Evolutionary conservation across 1,140 invertebrate species (phyloP), one percentile per base, ranked within the genome.

Genomic region (Limonius californicus): DNA sequence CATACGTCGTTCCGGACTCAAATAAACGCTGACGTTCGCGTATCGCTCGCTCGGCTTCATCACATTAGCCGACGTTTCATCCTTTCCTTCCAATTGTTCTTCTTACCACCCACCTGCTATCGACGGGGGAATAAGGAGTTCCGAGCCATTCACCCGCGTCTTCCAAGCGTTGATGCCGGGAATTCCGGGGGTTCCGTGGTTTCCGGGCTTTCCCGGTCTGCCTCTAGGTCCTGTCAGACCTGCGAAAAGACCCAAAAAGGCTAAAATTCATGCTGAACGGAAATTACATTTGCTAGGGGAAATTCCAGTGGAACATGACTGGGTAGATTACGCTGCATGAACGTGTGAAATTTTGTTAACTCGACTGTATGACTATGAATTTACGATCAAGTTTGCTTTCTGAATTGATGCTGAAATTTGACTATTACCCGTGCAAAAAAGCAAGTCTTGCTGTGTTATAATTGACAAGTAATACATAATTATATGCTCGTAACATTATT

Each of bases 51-150:
- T 27, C 23, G 23, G 9, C 23, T 39, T 39, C 35, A 39, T 39
- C 35, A 39, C n/a, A 39, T 39, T 12, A 27, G 9, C 23, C n/a
- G n/a, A n/a, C n/a, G 23, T 27, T 27, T 27, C 9, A 27, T 27
- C 9, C 23, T 27, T 9, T 27, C 23, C 9, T 27, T 27, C 23
- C 35, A 12, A 54, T 21, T 32, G 15, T 39, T 12, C n/a, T 12
- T 39, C n/a, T 39, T 39, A 2, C 2, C 2, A 62, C 65, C 69
- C 63, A 75, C 73, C 70, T 45, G 88, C 82, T 70, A 92, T 90
- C 14, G 87, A 85, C 32, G 90, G 90, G n/a, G 90, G 88, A 66
- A 91, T 88, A 8, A 92, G 81, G 30, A 91, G 76, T 70, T 89
- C 82, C 53, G 82, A 80, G 60, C 81, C 82, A 57, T 89, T 89